phyloP scores from a whole-genome alignment of 2,888 invertebrate genomes.

The Cheilosia vulpina region DNA sequence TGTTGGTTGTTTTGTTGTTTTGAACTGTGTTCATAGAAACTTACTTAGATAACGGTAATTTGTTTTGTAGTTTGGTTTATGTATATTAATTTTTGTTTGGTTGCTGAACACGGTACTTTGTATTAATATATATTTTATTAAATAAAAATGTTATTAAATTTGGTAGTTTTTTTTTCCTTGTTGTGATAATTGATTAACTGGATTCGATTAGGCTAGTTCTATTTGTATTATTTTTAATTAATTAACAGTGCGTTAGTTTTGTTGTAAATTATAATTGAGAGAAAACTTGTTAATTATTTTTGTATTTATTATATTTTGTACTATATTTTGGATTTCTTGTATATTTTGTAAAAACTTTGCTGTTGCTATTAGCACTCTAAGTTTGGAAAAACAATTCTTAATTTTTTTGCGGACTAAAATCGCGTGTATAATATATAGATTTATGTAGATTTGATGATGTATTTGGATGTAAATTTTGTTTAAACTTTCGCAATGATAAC shows the following conservation, averaged over 20 bases:
- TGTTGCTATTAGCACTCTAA: slow-evolving; percentile 67
- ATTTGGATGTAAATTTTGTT: slow-evolving; percentile 62
- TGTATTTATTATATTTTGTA: slow-evolving; percentile 65
- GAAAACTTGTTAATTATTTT: slow-evolving; percentile 58
- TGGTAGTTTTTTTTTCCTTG: slow-evolving; percentile 69
- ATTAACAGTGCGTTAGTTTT: slow-evolving; percentile 76
- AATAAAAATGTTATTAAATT: slow-evolving; percentile 73
- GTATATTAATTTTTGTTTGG: slow-evolving; percentile 70
- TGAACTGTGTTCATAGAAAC: slow-evolving; percentile 74
- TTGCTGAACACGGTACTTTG: slow-evolving; percentile 76
- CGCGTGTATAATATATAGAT: slow-evolving; percentile 59
- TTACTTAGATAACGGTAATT: slow-evolving; percentile 69
- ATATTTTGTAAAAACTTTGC: slow-evolving; percentile 71
- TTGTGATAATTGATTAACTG: slow-evolving; percentile 70
- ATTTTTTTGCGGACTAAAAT: slow-evolving; percentile 64
- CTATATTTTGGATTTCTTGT: slow-evolving; percentile 74
- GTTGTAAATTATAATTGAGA: slow-evolving; percentile 68
- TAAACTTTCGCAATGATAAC: slow-evolving; percentile 49
- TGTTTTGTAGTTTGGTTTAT: slow-evolving; percentile 71
- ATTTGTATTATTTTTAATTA: slow-evolving; percentile 61
- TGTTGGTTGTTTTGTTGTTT: slow-evolving; percentile 47
- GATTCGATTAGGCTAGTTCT: slow-evolving; percentile 62
- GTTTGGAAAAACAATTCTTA: slow-evolving; percentile 40
- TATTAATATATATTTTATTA: slow-evolving; percentile 75
- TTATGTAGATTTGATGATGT: slow-evolving; percentile 57